Conservation (phyloP, 1,140 invertebrate species). For the Mya arenaria region DNA sequence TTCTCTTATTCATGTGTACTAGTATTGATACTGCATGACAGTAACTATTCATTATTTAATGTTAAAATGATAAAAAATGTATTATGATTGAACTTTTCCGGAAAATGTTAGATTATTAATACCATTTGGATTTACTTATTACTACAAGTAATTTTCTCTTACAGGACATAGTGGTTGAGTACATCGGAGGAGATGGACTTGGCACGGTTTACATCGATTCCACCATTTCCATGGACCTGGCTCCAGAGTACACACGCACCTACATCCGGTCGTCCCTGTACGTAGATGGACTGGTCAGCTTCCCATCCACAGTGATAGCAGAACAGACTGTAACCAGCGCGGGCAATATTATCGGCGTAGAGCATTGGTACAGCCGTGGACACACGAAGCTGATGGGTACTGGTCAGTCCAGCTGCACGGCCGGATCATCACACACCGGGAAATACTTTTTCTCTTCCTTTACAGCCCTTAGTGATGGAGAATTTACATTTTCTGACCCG, state of each 20-base stretch:
- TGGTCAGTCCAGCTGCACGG: conserved; percentile 50
- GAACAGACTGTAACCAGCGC: conserved; percentile 56
- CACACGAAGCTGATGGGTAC: conserved; percentile 30
- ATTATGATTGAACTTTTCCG: too few species aligned
- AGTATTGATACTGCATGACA: too few species aligned
- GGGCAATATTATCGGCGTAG: conserved; percentile 65
- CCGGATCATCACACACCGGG: conserved; percentile 28
- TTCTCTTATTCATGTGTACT: too few species aligned
- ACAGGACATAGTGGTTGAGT: conserved; percentile 49
- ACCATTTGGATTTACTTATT: too few species aligned
- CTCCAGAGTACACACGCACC: conserved; percentile 45
- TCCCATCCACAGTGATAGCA: conserved; percentile 62
- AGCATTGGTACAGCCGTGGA: conserved; percentile 60
- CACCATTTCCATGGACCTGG: conserved; percentile 50
- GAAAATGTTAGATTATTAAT: too few species aligned
- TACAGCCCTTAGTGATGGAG: conserved; percentile 62
- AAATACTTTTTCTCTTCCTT: conserved; percentile 60
- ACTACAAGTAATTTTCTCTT: conserved; percentile 17
- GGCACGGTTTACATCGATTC: conserved; percentile 60
- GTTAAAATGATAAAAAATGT: too few species aligned
- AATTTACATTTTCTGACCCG: conserved; percentile 53
- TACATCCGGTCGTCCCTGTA: conserved; percentile 59
- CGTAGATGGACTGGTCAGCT: conserved; percentile 45
- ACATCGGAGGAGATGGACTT: conserved; percentile 62
- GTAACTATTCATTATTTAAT: too few species aligned